Evolutionary conservation across 2,888 invertebrate species (phyloP), one percentile per base, ranked within the genome.

Genomic region (Yponomeuta plumbellus): DNA sequence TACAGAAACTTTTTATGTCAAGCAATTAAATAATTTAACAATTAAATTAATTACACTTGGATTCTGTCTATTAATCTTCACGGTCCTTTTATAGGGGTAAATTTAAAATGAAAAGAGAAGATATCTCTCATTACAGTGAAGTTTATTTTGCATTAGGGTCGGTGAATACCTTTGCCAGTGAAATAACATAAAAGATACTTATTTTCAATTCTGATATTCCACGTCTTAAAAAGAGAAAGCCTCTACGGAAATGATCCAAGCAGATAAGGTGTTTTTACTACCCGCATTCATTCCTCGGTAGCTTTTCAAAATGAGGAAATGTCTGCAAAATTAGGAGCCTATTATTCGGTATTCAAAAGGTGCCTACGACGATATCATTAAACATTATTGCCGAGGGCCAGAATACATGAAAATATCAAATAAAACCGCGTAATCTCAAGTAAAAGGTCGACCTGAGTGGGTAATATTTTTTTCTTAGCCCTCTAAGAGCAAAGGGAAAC

Each of bases 1-100:
- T 86, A 85, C 85, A 85, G 84, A 78, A 81, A 79, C 76, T 86
- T 86, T 87, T 80, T 86, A 86, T 86, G 85, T 85, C 79, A 83
- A 63, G 0, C 77, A 84, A 85, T 80, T 17, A 52, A 52, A 52
- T 52, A 81, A 84, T 84, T 83, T 80, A 80, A 83, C 76, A 83
- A 73, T 52, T 82, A 85, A 86, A 86, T 79, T 83, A 80, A 76
- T 68, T 67, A 66, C 65, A 69, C 66, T 21, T 56, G 20, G 23
- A 26, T 17, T 26, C 11, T 26, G 22, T 62, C n/a, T 62, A 34
- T 34, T 34, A 22, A 8, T 62, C 1, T 17, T 4, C 3, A 17
- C 44, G 44, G 44, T 3, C 44, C 44, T 44, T 44, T 17, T 44
- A 8, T 34, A 5, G 34, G 8, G 34, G 34, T 34, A 8, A 34